Conservation (phyloP, 2,113 vertebrate species). For the Phaethon lepturus region DNA sequence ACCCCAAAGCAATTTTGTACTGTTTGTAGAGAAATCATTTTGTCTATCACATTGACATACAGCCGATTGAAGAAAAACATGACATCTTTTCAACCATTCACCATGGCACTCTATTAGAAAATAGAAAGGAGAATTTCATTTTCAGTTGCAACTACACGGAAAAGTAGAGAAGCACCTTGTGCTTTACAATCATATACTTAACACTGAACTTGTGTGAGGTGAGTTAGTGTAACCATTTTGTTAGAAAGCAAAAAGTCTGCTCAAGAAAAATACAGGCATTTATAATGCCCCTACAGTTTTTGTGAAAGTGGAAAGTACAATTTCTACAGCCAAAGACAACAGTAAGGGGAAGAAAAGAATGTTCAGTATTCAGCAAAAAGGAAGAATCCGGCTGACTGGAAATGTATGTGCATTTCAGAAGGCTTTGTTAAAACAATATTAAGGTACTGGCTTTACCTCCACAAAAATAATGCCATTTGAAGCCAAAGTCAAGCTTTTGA, state of each 20-base stretch:
- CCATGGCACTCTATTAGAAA: neutral
- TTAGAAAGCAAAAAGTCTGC: constrained; percentile 71
- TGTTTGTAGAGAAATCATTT: neutral
- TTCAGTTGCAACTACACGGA: neutral
- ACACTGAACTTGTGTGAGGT: neutral
- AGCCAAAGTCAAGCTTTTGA: neutral
- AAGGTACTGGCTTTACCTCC: constrained; percentile 38
- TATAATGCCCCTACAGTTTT: constrained; percentile 71
- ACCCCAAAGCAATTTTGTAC: neutral
- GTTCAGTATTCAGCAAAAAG: constrained; percentile 77
- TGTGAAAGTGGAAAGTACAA: constrained; percentile 80
- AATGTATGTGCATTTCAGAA: constrained; percentile 68
- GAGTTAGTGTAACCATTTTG: constrained; percentile 33
- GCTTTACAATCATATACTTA: neutral
- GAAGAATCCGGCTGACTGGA: constrained; percentile 76
- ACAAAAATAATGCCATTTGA: constrained; percentile 27
- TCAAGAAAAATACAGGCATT: constrained; percentile 57
- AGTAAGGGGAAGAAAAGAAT: constrained; percentile 78
- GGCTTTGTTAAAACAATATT: constrained; percentile 61
- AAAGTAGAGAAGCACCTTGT: neutral
- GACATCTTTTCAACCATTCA: constrained; percentile 17
- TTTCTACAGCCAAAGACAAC: constrained; percentile 78
- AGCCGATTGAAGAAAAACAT: neutral
- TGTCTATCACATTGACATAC: neutral
- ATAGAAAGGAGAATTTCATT: neutral